phyloP scores from a whole-genome alignment of 1,140 invertebrate species.

The Temnothorax nylanderi region DNA sequence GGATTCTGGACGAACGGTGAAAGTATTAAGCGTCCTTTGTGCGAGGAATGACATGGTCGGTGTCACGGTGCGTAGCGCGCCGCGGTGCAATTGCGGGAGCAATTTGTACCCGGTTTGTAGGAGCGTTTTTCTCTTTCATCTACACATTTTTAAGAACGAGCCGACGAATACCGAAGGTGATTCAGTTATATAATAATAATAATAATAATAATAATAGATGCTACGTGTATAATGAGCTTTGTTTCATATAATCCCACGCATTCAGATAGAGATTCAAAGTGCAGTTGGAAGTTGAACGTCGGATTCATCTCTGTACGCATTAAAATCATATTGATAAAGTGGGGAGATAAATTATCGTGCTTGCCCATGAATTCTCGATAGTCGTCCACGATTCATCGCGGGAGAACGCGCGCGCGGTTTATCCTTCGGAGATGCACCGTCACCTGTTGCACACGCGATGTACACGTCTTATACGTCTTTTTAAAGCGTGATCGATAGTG shows the following conservation, averaged over 20 bases:
- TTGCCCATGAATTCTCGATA: background rate
- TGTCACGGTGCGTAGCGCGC: slow-evolving; percentile 34
- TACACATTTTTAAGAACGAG: background rate
- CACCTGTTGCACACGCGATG: slow-evolving; percentile 67
- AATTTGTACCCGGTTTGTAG: slow-evolving; percentile 22
- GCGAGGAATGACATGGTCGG: slow-evolving; percentile 46
- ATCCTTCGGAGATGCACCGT: slow-evolving; percentile 53
- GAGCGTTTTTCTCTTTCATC: background rate
- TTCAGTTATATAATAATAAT: background rate
- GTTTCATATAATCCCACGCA: background rate
- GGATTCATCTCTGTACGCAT: background rate
- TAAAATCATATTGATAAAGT: background rate
- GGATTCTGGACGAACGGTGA: slow-evolving; percentile 40
- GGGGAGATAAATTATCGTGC: background rate
- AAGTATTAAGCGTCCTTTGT: slow-evolving; percentile 58
- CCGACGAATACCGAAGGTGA: background rate
- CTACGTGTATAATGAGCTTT: too few species aligned
- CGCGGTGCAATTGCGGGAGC: background rate
- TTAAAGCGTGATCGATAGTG: slow-evolving; percentile 64
- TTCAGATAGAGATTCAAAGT: background rate
- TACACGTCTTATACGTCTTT: slow-evolving; percentile 17
- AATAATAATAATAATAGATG: background rate
- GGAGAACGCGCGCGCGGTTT: background rate
- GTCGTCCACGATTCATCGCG: background rate
- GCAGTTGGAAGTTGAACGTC: background rate